phyloP scores from a whole-genome alignment of 2,888 invertebrate species.

The Cerastis rubricosa region DNA sequence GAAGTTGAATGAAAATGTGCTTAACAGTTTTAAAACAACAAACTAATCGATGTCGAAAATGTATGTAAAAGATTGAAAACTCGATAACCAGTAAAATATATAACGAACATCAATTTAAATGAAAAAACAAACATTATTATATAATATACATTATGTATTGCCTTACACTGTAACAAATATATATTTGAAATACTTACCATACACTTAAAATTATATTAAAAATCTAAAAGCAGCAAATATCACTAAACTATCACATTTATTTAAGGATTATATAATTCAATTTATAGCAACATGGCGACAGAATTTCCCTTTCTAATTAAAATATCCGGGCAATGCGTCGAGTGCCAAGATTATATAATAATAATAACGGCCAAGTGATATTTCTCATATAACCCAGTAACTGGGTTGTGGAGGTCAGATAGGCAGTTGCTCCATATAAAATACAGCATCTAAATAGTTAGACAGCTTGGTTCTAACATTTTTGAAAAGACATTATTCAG shows the following conservation, averaged over 20 bases:
- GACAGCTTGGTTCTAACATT: no score
- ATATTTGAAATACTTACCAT: conserved; percentile 20
- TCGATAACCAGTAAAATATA: background rate
- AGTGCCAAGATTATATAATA: conserved; percentile 1
- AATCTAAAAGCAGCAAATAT: conserved; percentile 66
- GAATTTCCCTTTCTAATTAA: conserved; percentile 24
- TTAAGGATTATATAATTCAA: conserved; percentile 48
- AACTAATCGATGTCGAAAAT: background rate
- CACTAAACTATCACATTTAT: conserved; percentile 70
- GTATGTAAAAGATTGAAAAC: conserved; percentile 12
- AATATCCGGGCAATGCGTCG: conserved; percentile 33
- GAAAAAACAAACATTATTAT: background rate
- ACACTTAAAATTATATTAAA: conserved; percentile 31
- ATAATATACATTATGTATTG: background rate
- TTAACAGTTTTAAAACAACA: background rate
- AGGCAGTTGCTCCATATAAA: no score
- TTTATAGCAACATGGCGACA: conserved; percentile 33
- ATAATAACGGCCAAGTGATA: background rate
- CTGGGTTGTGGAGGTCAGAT: no score
- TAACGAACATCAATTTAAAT: conserved; percentile 6
- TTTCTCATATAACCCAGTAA: background rate
- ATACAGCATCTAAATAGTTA: no score
- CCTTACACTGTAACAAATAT: conserved; percentile 38
- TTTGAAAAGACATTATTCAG: no score
- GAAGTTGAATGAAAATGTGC: background rate